Evolutionary conservation across 1,140 invertebrate genomes (phyloP), one percentile per base, ranked within the genome.

Genomic region (Trichonephila clavata): DNA sequence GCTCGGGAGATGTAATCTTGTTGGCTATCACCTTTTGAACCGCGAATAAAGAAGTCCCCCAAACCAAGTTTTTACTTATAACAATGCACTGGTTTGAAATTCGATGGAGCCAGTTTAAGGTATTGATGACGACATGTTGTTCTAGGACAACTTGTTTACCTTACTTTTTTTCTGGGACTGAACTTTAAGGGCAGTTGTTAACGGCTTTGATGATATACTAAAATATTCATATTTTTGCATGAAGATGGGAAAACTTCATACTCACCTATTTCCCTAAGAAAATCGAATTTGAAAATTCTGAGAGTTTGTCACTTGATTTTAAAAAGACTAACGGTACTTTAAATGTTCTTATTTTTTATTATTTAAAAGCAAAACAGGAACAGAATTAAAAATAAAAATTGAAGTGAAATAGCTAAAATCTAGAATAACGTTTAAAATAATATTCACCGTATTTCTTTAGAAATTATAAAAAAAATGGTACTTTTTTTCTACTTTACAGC

Each of bases 11-110:
- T 71, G 63, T 59, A 77, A 92, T 92, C 83, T 92, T 92, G 91
- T 92, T 86, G 61, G 83, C 81, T 86, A 92, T 86, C 91, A 86
- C 83, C 83, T 71, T 83, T 24, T 24, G 91, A 92, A 92, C 90
- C 43, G 27, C 39, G 61, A 84, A 77, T 77, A 77, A 90, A 60
- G 10, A 90, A 27, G 68, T 59, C 20, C 68, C 14, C 21, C 86
- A 63, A 87, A 87, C 86, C 86, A 63, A 87, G 43, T 87, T 61
- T 61, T 86, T 50, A 39, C 59, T 39, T 24, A 27, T 21, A 71
- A 88, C 63, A 63, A 65, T 68, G 18, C 39, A 18, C 61, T n/a
- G 32, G 86, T 88, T 68, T 90, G 88, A 77, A 80, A 43, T 80
- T 77, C 63, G 24, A 77, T 59, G 68, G 27, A 77, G 39, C 18